A percentile compares a stretch with the other conserved stretches of the same genome.
Conservation (phyloP, 1,140 invertebrate species). For the Eufriesea mexicana region DNA sequence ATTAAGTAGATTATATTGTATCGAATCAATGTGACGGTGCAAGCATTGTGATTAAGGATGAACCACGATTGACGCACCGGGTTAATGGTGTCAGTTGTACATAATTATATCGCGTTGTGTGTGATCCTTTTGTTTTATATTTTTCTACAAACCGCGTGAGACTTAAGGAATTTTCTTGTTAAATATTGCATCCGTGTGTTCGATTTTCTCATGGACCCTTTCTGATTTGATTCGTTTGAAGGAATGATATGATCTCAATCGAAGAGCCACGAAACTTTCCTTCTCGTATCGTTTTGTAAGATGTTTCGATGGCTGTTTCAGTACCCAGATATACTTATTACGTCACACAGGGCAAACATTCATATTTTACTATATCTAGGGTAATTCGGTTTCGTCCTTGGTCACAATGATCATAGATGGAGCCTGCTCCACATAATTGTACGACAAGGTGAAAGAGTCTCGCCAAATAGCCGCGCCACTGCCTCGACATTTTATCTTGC, state of each 20-base stretch:
- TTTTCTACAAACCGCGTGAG: conserved; percentile 30
- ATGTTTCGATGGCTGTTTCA: neutral
- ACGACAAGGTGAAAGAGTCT: conserved; percentile 61
- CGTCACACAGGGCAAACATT: neutral
- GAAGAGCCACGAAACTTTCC: neutral
- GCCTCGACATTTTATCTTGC: conserved; percentile 51
- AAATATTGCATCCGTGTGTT: neutral
- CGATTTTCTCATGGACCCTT: neutral
- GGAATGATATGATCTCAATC: conserved; percentile 36
- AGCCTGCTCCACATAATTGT: conserved; percentile 53
- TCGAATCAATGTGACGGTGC: conserved; percentile 23
- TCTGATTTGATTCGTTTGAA: conserved; percentile 15
- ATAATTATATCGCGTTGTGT: conserved; percentile 12
- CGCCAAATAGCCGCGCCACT: conserved; percentile 66
- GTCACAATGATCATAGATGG: conserved; percentile 57
- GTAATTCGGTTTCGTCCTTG: conserved; percentile 55
- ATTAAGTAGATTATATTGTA: conserved; percentile 51
- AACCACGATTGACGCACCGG: neutral
- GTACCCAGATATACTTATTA: neutral
- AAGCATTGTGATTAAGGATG: conserved; percentile 66
- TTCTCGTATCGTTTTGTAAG: neutral
- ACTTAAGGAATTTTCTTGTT: neutral
- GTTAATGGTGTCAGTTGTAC: conserved; percentile 11
- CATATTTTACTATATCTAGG: conserved; percentile 11
- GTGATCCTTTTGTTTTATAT: conserved; percentile 39